Evolutionary conservation across 2,888 invertebrate genomes (phyloP).

Genomic region (Luperina nickerlii): DNA sequence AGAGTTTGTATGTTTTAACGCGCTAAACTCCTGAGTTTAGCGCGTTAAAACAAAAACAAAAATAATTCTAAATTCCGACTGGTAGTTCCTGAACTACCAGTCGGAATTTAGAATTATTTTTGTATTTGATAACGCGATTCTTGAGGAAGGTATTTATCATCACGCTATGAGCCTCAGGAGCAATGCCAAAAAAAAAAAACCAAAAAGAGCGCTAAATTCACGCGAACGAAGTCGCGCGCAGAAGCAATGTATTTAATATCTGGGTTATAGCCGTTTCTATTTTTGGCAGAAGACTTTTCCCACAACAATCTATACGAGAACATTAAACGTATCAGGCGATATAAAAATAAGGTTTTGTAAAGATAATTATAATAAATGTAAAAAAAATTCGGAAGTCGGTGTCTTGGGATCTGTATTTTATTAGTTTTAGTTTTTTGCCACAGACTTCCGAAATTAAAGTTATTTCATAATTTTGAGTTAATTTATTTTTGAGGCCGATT

Average conservation of each 20-base stretch:
- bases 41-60: no score
- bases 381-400: no score
- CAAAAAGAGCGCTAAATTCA: no score
- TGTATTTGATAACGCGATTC: background rate
- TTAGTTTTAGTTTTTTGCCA: no score
- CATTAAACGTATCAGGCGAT: background rate
- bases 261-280: constrained; percentile 7
- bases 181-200: background rate
- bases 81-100: no score
- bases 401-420: no score
- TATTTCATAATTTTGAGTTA: no score
- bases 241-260: background rate
- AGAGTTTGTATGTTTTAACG: background rate
- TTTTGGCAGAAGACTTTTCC: background rate
- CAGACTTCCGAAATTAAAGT: no score
- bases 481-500: no score
- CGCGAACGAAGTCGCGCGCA: background rate
- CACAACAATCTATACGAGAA: background rate
- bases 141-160: background rate
- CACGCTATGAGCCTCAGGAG: background rate
- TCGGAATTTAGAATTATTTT: background rate
- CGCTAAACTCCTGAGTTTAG: no score
- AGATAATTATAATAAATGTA: background rate
- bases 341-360: background rate
- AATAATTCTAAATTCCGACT: no score